Evolutionary conservation across 2,113 vertebrate genomes (phyloP).

Genomic region (Mirza zaza): DNA sequence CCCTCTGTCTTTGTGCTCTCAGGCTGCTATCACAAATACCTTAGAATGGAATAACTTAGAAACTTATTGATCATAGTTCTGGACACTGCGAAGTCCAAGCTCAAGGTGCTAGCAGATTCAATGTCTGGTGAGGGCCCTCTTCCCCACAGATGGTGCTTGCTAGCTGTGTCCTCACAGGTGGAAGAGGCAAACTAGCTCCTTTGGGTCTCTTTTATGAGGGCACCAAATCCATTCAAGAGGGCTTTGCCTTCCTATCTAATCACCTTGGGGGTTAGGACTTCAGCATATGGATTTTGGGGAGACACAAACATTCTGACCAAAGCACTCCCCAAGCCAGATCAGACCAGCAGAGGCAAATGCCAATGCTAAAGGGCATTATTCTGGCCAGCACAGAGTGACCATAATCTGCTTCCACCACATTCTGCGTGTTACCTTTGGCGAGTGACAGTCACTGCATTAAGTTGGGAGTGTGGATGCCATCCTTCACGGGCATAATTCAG

Average conservation of each 20-base stretch:
- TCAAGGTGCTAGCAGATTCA: neutral
- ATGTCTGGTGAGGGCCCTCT: neutral
- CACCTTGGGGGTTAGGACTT: neutral
- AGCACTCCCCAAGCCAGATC: too few relatives aligned
- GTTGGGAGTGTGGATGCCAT: neutral
- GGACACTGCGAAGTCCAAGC: neutral
- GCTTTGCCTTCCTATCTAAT: neutral
- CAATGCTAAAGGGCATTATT: neutral
- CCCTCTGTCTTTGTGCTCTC: neutral
- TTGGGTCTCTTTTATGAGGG: neutral
- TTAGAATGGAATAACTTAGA: neutral
- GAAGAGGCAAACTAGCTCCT: neutral
- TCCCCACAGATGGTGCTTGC: neutral
- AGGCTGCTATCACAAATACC: neutral
- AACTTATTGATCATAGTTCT: neutral
- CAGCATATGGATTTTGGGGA: neutral
- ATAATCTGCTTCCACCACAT: neutral
- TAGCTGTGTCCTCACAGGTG: neutral
- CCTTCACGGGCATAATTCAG: neutral
- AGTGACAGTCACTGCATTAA: neutral
- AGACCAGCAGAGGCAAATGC: neutral
- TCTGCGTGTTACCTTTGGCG: neutral
- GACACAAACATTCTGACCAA: neutral
- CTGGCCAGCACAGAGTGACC: neutral
- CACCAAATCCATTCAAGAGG: neutral